phyloP scores from a whole-genome alignment of 2,113 vertebrate species.

The Spea multiplicata region DNA sequence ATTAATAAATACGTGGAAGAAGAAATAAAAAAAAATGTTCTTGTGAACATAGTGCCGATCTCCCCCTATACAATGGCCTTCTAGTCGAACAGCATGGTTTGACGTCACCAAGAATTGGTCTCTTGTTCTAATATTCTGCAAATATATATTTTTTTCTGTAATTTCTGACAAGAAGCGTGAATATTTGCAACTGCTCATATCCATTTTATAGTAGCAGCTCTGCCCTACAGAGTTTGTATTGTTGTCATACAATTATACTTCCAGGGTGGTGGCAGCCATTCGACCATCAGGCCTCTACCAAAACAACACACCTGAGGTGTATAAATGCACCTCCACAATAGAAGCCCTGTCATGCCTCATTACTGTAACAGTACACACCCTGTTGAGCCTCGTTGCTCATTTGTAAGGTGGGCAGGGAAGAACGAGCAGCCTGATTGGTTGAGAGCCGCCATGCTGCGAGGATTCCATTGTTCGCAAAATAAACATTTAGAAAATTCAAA shows the following conservation, averaged over 20 bases:
- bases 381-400: constrained; percentile 30
- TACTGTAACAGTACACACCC: constrained; percentile 34
- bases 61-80: no score
- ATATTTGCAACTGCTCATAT: constrained; percentile 38
- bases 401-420: constrained; percentile 39
- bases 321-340: constrained; percentile 41
- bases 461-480: constrained; percentile 26
- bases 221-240: constrained; percentile 25
- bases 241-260: constrained; percentile 37
- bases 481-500: constrained; percentile 30
- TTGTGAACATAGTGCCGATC: no score
- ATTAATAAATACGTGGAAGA: no score
- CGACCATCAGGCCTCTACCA: constrained; percentile 35
- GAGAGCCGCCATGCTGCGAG: constrained; percentile 30
- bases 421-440: constrained; percentile 39
- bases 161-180: constrained; percentile 8
- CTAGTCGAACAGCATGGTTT: no score
- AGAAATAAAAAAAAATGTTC: no score
- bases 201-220: constrained; percentile 30
- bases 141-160: constrained; percentile 26
- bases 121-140: neutral
- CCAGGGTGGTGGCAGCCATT: constrained; percentile 27
- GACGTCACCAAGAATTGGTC: no score
- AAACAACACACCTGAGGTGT: constrained; percentile 42
- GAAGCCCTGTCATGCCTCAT: constrained; percentile 37